Evolutionary conservation across 2,797 vertebrate genomes (phyloP).

Genomic region (Poeciliopsis infans): DNA sequence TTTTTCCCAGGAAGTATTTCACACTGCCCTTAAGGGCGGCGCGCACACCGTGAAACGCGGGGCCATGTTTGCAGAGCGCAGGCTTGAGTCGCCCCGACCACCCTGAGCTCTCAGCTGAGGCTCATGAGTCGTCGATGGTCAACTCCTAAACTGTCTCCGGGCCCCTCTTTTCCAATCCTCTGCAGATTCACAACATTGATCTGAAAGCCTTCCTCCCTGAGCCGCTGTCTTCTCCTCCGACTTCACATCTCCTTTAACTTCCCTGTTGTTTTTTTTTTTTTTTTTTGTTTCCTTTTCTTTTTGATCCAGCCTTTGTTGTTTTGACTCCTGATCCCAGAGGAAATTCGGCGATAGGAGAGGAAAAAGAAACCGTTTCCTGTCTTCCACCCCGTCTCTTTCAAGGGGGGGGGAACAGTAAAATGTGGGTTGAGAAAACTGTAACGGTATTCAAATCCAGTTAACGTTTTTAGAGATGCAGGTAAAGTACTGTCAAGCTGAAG

Average conservation of each 20-base stretch:
- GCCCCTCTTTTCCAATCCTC: constrained; percentile 71
- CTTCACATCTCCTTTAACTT: constrained; percentile 56
- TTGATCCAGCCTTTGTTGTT: constrained; percentile 65
- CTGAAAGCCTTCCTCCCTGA: constrained; percentile 57
- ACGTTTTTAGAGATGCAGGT: constrained; percentile 25
- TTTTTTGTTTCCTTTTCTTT: neutral
- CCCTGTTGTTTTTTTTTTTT: neutral
- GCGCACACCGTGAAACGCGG: constrained; percentile 33
- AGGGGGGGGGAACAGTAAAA: constrained; percentile 1
- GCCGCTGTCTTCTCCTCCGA: constrained; percentile 55
- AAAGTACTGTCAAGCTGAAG: constrained; percentile 43
- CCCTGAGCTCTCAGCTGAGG: constrained; percentile 67
- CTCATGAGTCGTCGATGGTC: constrained; percentile 68
- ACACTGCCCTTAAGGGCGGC: constrained; percentile 40
- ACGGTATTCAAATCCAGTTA: constrained; percentile 64
- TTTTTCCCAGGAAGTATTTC: constrained; percentile 38
- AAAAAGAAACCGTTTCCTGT: constrained; percentile 16
- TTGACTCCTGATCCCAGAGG: constrained; percentile 60
- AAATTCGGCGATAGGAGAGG: constrained; percentile 61
- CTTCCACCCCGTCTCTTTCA: too few species aligned
- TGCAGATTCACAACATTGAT: constrained; percentile 73
- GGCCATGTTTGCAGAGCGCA: constrained; percentile 71
- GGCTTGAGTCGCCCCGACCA: constrained; percentile 55
- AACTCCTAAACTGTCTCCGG: constrained; percentile 69
- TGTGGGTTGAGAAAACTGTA: constrained; percentile 19